phyloP scores from a whole-genome alignment of 1,140 invertebrate species.

The Orchesella cincta region DNA sequence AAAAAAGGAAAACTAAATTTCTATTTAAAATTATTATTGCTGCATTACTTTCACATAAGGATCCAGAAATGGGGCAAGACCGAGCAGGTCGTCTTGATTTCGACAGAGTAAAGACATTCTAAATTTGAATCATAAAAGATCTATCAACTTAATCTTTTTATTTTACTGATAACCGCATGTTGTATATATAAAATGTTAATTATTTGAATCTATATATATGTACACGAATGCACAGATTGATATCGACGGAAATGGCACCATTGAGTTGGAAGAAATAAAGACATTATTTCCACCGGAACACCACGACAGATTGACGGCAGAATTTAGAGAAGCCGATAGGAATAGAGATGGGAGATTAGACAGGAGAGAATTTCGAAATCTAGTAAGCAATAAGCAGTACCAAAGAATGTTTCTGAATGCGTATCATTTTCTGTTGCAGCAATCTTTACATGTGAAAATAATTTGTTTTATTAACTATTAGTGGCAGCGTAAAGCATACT shows the following conservation, averaged over 20 bases:
- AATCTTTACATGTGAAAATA: background rate
- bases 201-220: no score
- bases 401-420: background rate
- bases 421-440: background rate
- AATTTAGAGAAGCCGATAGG: background rate
- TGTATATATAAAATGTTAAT: no score
- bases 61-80: no score
- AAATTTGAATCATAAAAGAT: no score
- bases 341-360: constrained; percentile 38
- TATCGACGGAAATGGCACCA: constrained; percentile 15
- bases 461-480: background rate
- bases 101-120: no score
- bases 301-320: background rate
- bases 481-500: constrained; percentile 32
- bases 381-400: background rate
- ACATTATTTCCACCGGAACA: constrained; percentile 28
- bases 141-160: no score
- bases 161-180: no score
- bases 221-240: constrained; percentile 26
- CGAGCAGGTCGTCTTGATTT: no score
- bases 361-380: constrained; percentile 12
- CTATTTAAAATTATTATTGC: no score
- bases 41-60: no score
- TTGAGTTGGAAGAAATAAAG: constrained; percentile 35
- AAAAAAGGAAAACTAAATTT: no score